phyloP scores from a whole-genome alignment of 37 sponge, comb jelly and placozoan species.

The Ephydatia muelleri region DNA sequence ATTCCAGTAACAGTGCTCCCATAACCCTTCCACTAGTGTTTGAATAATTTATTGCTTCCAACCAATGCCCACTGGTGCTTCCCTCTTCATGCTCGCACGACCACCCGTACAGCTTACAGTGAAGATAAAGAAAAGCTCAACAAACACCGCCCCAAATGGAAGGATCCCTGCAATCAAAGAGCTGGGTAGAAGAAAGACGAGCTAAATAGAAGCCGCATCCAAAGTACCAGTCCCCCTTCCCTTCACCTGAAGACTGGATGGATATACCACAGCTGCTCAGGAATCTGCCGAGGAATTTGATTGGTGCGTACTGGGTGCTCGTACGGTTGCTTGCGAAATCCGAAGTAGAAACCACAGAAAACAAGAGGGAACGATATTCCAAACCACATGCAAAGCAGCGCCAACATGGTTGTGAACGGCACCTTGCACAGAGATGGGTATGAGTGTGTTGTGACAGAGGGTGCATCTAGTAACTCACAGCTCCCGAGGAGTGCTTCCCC shows the following conservation, averaged over 20 bases:
- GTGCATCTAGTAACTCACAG: slow-evolving; percentile 57
- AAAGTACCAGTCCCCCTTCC: not conserved
- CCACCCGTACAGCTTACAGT: slow-evolving; percentile 64
- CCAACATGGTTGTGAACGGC: slow-evolving; percentile 90
- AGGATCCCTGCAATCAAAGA: slow-evolving; percentile 94
- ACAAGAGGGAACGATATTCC: slow-evolving; percentile 94
- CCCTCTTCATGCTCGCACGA: not conserved
- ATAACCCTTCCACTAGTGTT: no score
- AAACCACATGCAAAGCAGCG: slow-evolving; percentile 88
- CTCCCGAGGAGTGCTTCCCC: slow-evolving; percentile 88
- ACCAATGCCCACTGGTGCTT: not conserved
- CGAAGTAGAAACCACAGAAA: slow-evolving; percentile 93
- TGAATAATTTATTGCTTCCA: not conserved
- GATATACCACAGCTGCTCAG: slow-evolving; percentile 94
- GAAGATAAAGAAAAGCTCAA: slow-evolving; percentile 97
- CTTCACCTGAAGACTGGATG: slow-evolving; percentile 67
- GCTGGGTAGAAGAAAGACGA: slow-evolving; percentile 29
- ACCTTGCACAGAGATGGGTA: slow-evolving; percentile 55
- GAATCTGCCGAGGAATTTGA: slow-evolving; percentile 95
- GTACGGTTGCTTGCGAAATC: slow-evolving; percentile 93
- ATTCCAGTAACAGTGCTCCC: not conserved
- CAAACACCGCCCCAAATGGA: slow-evolving; percentile 97
- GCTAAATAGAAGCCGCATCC: not conserved
- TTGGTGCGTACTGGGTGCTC: slow-evolving; percentile 98
- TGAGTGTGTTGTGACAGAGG: slow-evolving; percentile 4